These are phyloP conservation scores for Limnothrissa miodon DNA, from an alignment of 2,113 vertebrate species.

Conservation along the genomic window DNA sequence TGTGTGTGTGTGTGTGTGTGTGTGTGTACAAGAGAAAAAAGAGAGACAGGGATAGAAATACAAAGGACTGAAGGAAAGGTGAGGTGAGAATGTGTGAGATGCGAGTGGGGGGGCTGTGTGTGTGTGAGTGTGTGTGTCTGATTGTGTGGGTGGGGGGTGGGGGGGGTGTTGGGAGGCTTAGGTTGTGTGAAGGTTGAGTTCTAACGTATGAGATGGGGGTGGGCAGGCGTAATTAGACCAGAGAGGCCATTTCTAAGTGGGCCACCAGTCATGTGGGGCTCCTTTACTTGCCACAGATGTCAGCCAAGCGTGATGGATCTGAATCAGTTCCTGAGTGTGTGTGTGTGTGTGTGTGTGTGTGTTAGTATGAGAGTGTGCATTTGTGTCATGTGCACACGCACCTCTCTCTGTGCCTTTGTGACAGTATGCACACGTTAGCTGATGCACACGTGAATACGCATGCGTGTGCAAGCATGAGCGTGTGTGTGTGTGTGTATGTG, in stretches of 20 bases:
- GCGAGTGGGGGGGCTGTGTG: background rate
- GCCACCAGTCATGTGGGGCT: constrained; percentile 15
- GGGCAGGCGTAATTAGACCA: constrained; percentile 32
- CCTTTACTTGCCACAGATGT: constrained; percentile 21
- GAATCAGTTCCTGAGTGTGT: background rate
- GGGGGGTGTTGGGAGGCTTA: background rate
- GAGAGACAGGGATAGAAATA: background rate
- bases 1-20: constrained; percentile 18
- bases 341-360: constrained; percentile 39
- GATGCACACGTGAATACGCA: background rate
- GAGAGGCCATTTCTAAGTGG: constrained; percentile 28
- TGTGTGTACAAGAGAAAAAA: background rate
- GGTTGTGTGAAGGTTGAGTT: too few species aligned
- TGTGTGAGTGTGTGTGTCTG: background rate
- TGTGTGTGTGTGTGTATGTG: constrained; percentile 11
- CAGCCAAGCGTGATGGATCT: constrained; percentile 10
- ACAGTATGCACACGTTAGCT: constrained; percentile 35
- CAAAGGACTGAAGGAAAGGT: background rate
- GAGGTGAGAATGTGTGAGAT: background rate
- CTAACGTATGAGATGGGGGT: background rate
- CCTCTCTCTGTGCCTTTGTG: constrained; percentile 33
- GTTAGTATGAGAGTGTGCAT: constrained; percentile 4
- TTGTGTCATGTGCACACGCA: constrained; percentile 19
- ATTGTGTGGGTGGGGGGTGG: background rate
- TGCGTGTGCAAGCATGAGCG: background rate